Conservation (phyloP, 2,797 vertebrate species). For the Eupleurogrammus muticus region DNA sequence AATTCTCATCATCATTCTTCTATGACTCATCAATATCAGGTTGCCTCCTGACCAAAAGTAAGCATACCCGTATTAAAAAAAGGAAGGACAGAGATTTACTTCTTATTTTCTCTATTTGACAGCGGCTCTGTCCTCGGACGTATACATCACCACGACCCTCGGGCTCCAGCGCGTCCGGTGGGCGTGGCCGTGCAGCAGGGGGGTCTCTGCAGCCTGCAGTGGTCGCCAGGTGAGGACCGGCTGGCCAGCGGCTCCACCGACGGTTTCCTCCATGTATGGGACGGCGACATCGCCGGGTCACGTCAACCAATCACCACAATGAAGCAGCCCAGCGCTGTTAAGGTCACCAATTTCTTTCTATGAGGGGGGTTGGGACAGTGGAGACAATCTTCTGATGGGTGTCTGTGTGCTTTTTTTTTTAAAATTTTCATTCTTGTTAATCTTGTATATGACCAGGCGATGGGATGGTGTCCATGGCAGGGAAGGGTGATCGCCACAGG, state of each 20-base stretch:
- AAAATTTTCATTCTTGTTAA: neutral
- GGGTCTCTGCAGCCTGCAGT: conserved; percentile 84
- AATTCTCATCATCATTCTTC: neutral
- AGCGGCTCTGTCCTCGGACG: conserved; percentile 84
- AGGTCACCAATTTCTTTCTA: conserved; percentile 68
- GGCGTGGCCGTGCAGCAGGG: conserved; percentile 70
- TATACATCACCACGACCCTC: conserved; percentile 81
- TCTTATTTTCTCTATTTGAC: conserved; percentile 20
- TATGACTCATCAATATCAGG: neutral
- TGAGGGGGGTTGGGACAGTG: neutral
- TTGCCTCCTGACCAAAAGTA: neutral
- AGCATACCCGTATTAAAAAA: neutral
- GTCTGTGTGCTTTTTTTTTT: neutral
- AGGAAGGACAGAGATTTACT: neutral
- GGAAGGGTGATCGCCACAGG: conserved; percentile 79
- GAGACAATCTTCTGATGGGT: neutral
- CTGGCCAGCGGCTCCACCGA: conserved; percentile 84
- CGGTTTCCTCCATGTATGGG: conserved; percentile 81
- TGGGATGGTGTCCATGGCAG: conserved; percentile 88
- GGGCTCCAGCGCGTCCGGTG: conserved; percentile 61
- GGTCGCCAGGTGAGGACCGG: conserved; percentile 76
- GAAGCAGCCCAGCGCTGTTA: conserved; percentile 82
- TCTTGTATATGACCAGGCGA: conserved; percentile 69
- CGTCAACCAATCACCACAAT: conserved; percentile 68
- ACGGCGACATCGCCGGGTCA: conserved; percentile 58